Conservation (phyloP, 2,797 vertebrate genomes). For the Knipowitschia caucasica region DNA sequence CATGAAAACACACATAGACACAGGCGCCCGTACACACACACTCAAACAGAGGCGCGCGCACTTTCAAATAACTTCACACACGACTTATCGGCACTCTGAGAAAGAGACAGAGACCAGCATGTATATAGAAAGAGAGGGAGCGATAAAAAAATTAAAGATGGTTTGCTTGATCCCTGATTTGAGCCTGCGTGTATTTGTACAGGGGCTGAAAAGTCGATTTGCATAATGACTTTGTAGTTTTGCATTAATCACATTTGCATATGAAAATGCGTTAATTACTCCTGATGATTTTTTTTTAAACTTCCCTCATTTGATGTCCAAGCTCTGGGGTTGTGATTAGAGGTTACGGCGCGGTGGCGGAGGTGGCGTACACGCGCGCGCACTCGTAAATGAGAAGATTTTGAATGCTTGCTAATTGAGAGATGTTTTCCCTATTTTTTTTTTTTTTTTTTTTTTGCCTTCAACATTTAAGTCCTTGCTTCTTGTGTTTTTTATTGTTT, state of each 20-base stretch:
- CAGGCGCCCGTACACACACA: too few species aligned
- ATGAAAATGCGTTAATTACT: slow-evolving; percentile 99
- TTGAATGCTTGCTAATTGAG: slow-evolving; percentile 58
- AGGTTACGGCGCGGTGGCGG: slow-evolving; percentile 69
- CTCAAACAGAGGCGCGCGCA: too few species aligned
- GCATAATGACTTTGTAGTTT: slow-evolving; percentile 99
- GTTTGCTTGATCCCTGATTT: slow-evolving; percentile 92
- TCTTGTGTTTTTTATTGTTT: not conserved
- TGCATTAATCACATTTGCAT: slow-evolving; percentile 99
- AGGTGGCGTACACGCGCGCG: slow-evolving; percentile 34
- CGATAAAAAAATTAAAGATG: slow-evolving; percentile 71
- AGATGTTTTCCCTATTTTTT: slow-evolving; percentile 22
- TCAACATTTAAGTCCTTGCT: not conserved
- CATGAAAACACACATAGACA: slow-evolving; percentile 71
- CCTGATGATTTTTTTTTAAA: slow-evolving; percentile 94
- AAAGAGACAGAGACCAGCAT: slow-evolving; percentile 34
- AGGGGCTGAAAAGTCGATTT: slow-evolving; percentile 99
- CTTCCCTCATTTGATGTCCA: slow-evolving; percentile 99
- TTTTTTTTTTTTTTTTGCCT: not conserved
- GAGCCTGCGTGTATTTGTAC: slow-evolving; percentile 99
- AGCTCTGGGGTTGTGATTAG: slow-evolving; percentile 84
- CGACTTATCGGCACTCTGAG: slow-evolving; percentile 78
- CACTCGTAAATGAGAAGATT: slow-evolving; percentile 46
- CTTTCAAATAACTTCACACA: slow-evolving; percentile 91
- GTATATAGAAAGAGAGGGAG: slow-evolving; percentile 20